Percentiles rank a stretch among this genome's conserved stretches.
phyloP scores from a whole-genome alignment of 2,888 invertebrate genomes.

The Dichetophora obliterata region DNA sequence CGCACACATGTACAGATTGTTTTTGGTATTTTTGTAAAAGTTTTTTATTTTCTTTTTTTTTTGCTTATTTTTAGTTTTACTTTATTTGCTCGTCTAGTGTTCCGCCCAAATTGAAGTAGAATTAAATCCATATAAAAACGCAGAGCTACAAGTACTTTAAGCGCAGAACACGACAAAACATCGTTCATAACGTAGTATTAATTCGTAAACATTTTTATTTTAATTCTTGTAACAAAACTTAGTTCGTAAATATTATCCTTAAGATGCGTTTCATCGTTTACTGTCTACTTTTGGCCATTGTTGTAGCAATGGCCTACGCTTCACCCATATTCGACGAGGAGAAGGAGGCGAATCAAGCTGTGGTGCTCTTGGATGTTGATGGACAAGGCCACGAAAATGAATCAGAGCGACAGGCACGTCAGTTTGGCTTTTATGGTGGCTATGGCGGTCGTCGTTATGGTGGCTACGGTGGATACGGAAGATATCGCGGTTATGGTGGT shows the following conservation, averaged over 20 bases:
- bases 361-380: not conserved
- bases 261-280: constrained; percentile 33
- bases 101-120: no score
- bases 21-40: no score
- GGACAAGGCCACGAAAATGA: not conserved
- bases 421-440: constrained; percentile 28
- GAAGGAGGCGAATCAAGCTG: not conserved
- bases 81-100: no score
- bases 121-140: no score
- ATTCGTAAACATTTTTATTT: not conserved
- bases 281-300: constrained; percentile 21
- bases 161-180: no score
- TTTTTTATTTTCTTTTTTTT: no score
- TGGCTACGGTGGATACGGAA: constrained; percentile 35
- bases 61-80: no score
- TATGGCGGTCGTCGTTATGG: constrained; percentile 12
- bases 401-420: not conserved
- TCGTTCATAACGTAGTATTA: no score
- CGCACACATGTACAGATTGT: no score
- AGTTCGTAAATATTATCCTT: not conserved
- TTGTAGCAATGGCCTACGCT: constrained; percentile 3
- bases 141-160: no score
- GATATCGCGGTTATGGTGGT: constrained; percentile 2
- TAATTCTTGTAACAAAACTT: not conserved
- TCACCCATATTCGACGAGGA: constrained; percentile 5